These are phyloP conservation scores for Monomorium pharaonis DNA, from an alignment of 1,140 invertebrate species.

Conservation along the genomic window DNA sequence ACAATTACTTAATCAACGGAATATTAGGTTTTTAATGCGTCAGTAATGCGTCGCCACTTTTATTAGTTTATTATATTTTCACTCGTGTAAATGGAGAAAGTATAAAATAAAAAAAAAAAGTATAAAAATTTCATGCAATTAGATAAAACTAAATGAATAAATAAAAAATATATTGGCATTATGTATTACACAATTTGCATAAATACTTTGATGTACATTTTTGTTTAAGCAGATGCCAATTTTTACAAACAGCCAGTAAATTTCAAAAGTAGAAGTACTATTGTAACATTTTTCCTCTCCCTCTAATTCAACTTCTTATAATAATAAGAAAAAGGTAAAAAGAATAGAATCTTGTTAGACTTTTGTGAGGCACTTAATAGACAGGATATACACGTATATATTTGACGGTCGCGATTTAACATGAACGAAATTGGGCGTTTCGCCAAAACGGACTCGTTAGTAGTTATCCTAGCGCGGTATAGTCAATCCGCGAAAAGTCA, in stretches of 20 bases:
- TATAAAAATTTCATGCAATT: neutral
- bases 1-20: slow-evolving; percentile 21
- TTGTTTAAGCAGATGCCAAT: neutral
- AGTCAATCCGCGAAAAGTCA: slow-evolving; percentile 31
- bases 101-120: neutral
- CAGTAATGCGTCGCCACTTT: neutral
- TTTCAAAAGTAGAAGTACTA: neutral
- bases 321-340: neutral
- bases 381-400: neutral
- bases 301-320: neutral
- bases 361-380: neutral
- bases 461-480: neutral
- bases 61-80: slow-evolving; percentile 18
- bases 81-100: neutral
- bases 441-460: slow-evolving; percentile 1
- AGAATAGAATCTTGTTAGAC: neutral
- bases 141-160: neutral
- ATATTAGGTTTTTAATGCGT: neutral
- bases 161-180: neutral
- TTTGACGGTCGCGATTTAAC: neutral
- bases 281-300: neutral
- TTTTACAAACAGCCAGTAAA: neutral
- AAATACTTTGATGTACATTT: neutral
- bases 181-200: neutral
- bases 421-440: neutral